Percentiles rank a stretch among this genome's conserved stretches.
Evolutionary conservation across 2,113 vertebrate genomes (phyloP).

Genomic region (Micronycteris hirsuta): DNA sequence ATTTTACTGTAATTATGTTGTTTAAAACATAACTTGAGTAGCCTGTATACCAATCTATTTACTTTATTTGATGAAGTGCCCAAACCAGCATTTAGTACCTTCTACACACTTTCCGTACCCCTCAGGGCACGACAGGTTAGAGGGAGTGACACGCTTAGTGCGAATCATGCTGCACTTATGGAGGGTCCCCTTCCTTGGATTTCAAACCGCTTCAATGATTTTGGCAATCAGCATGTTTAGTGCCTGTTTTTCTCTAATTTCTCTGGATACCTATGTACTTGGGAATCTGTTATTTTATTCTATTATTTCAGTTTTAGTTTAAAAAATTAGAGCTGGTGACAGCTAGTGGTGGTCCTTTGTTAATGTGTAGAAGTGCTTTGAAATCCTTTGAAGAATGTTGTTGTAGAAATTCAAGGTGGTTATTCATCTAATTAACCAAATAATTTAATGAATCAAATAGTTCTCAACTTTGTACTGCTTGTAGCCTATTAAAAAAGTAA

Average conservation of each 20-base stretch:
- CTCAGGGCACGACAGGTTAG: background rate
- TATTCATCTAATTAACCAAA: conserved; percentile 67
- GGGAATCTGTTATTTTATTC: conserved; percentile 7
- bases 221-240: background rate
- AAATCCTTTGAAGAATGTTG: conserved; percentile 34
- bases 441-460: conserved; percentile 67
- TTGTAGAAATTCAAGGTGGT: conserved; percentile 55
- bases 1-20: conserved; percentile 7
- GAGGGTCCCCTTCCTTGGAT: background rate
- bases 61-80: background rate
- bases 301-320: background rate
- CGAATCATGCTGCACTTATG: background rate
- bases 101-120: background rate
- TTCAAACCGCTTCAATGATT: background rate
- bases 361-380: background rate
- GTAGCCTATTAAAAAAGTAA: conserved; percentile 66
- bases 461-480: conserved; percentile 63
- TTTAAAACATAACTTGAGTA: background rate
- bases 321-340: background rate
- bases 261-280: background rate
- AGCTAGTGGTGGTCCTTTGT: background rate
- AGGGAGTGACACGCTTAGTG: background rate
- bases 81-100: background rate
- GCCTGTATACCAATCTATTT: background rate
- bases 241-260: conserved; percentile 33